Conservation (phyloP, 1,140 invertebrate species). For the Sycophaga agraensis region DNA sequence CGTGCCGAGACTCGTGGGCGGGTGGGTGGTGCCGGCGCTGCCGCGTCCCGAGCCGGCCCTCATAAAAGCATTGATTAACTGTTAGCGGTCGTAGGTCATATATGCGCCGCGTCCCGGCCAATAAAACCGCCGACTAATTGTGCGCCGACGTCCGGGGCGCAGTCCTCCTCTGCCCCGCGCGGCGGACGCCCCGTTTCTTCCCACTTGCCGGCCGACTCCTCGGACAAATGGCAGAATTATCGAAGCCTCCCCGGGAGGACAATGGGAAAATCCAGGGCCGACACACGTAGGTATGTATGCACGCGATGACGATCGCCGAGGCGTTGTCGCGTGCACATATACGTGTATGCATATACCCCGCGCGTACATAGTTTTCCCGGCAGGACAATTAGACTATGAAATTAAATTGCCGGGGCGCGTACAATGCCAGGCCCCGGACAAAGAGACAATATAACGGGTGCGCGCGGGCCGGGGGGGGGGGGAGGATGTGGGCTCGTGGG, state of each 20-base stretch:
- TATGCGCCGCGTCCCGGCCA: slow-evolving; percentile 29
- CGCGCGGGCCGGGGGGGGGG: not conserved
- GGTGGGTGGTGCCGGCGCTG: slow-evolving; percentile 18
- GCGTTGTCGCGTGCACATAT: not conserved
- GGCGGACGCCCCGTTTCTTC: no score
- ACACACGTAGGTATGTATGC: no score
- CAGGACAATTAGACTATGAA: no score
- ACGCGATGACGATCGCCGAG: no score
- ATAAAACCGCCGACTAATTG: slow-evolving; percentile 42
- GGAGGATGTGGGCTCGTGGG: not conserved
- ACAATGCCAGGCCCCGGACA: no score
- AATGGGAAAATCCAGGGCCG: not conserved
- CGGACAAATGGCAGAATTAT: no score
- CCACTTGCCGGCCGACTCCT: no score
- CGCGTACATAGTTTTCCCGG: no score
- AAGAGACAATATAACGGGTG: not conserved
- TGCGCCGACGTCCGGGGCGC: slow-evolving; percentile 15
- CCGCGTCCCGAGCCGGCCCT: slow-evolving; percentile 30
- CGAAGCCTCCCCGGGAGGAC: not conserved
- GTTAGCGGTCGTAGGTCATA: slow-evolving; percentile 48
- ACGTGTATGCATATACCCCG: no score
- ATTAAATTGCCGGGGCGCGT: no score
- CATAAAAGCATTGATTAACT: slow-evolving; percentile 55
- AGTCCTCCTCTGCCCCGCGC: no score
- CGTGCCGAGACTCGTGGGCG: slow-evolving; percentile 15